Evolutionary conservation across 2,113 vertebrate genomes (phyloP).

Genomic region (zebrafish (Danio rerio)): DNA sequence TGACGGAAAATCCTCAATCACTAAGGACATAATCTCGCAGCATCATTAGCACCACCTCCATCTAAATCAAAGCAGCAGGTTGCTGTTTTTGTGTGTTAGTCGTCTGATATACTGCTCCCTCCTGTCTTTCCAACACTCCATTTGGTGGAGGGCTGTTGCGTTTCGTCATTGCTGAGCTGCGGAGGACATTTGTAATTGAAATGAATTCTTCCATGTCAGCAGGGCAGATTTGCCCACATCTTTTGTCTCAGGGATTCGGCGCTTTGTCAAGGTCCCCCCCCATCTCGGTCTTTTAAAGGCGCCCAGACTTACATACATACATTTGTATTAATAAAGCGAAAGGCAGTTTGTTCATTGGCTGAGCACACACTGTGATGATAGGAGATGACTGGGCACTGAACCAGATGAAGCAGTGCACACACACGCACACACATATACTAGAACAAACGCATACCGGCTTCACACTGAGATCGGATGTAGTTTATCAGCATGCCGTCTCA

Average conservation of each 20-base stretch:
- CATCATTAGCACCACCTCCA: conserved; percentile 29
- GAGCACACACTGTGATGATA: conserved; percentile 57
- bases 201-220: conserved; percentile 45
- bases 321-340: conserved; percentile 72
- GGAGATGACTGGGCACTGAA: conserved; percentile 63
- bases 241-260: conserved; percentile 7
- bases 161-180: background rate
- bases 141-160: background rate
- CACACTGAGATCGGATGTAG: conserved; percentile 70
- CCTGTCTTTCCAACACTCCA: conserved; percentile 27
- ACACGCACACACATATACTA: conserved; percentile 13
- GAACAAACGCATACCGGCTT: conserved; percentile 55
- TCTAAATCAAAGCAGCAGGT: conserved; percentile 49
- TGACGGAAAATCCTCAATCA: conserved; percentile 34
- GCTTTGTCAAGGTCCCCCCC: conserved; percentile 20
- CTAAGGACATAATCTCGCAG: conserved; percentile 55
- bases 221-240: conserved; percentile 24
- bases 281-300: background rate
- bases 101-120: background rate
- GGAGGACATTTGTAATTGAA: conserved; percentile 42
- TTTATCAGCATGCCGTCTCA: conserved; percentile 63
- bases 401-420: conserved; percentile 57
- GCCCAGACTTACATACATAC: conserved; percentile 5
- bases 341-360: conserved; percentile 71
- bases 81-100: conserved; percentile 31